Percentiles rank a stretch among this genome's conserved stretches.
phyloP scores from a whole-genome alignment of 37 sponge, comb jelly and placozoan species.

The Halisarca cf. caerulea region DNA sequence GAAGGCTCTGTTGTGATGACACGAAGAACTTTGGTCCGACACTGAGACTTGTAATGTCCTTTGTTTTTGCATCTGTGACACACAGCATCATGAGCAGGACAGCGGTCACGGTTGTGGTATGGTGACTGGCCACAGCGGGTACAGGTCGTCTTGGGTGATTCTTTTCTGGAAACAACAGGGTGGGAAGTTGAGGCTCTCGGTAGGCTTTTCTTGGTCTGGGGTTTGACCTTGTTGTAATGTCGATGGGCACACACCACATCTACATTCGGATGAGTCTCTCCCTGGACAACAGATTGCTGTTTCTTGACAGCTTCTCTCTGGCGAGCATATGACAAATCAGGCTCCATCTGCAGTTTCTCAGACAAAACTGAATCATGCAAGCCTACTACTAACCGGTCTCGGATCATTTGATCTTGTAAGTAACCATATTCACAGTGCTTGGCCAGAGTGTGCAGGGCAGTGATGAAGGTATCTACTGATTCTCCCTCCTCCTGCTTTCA shows the following conservation, averaged over 20 bases:
- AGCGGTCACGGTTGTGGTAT: background rate
- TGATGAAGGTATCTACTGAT: constrained; percentile 31
- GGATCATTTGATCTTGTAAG: constrained; percentile 51
- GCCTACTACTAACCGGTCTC: background rate
- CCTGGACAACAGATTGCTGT: constrained; percentile 20
- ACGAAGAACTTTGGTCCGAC: background rate
- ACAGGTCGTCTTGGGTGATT: background rate
- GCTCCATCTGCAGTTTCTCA: constrained; percentile 2
- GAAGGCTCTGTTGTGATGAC: too few relatives aligned
- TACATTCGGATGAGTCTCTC: too few relatives aligned
- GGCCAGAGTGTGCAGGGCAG: background rate
- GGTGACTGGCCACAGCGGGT: constrained; percentile 10
- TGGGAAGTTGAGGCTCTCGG: too few relatives aligned
- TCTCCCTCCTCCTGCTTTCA: constrained; percentile 44
- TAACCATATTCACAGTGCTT: constrained; percentile 6
- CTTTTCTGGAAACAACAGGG: too few relatives aligned
- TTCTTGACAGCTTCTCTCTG: constrained; percentile 30
- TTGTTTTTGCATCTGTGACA: background rate
- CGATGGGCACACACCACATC: too few relatives aligned
- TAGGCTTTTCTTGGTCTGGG: too few relatives aligned
- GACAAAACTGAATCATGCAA: background rate
- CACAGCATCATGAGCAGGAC: background rate
- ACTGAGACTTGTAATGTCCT: constrained; percentile 11
- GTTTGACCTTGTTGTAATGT: too few relatives aligned
- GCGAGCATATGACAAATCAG: background rate